Evolutionary conservation across 2,888 invertebrate genomes (phyloP), one percentile per base, ranked within the genome.

Genomic region (Oasisia sp.): DNA sequence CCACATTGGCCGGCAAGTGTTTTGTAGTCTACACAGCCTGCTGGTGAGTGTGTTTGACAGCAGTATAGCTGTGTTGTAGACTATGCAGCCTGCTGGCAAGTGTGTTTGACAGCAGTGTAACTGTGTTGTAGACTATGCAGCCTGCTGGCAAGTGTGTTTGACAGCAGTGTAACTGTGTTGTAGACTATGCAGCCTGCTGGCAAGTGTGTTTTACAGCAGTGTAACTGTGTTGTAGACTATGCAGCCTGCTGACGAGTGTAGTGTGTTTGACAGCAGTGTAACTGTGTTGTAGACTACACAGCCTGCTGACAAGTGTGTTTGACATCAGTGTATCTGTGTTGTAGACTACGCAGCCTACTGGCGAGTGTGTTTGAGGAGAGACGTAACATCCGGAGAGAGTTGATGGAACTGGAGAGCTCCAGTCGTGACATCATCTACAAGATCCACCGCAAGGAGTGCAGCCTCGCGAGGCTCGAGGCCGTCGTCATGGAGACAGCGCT

Each of bases 341-440:
- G 7, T 91, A 95, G 95, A 91, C 92, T 94, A 44, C 93, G 94
- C 91, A 93, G 93, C 19, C 91, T 92, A 12, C 92, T 95, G 44
- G 92, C 93, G 5, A 93, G 93, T 38, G 93, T 95, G 38, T 95
- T 95, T 93, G 93, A 93, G 11, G 92, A 93, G 32, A 94, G 95
- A 32, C 92, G 94, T n/a, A 93, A 93, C 32, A 93, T 94, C 32
- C 92, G 94, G 8, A 93, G 94, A 91, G 94, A 95, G 89, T 94
- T 95, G 92, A 92, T 95, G 89, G 94, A 95, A 91, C 93, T 94
- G 91, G 95, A 95, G 92, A 93, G 94, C 38, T 92, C 94, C 9
- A 92, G 95, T 32, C 92, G 95, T 45, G 95, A 95, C 91, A 93
- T 95, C 14, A 93, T 94, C 38, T 95, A 95, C 95, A 95, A 95